These are phyloP conservation scores for Podarcis lilfordi DNA, from an alignment of 2,797 vertebrate species.

Conservation along the genomic window DNA sequence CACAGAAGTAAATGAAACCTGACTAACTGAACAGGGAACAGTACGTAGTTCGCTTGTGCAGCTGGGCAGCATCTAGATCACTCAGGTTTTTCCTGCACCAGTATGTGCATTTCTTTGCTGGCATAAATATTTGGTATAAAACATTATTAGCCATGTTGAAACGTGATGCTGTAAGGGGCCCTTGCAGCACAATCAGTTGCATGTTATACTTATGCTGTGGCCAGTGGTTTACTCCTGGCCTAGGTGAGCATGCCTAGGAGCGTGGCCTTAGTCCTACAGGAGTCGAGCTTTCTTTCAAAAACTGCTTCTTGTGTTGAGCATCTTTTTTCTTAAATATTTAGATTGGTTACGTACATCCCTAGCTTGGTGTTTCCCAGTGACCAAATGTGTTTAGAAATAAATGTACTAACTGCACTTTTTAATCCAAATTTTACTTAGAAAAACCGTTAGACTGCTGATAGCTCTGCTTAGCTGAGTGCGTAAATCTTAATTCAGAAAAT, in stretches of 20 bases:
- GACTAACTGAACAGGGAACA: background rate
- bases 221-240: background rate
- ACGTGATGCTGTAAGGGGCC: background rate
- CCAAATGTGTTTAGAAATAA: conserved; percentile 54
- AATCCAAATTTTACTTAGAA: background rate
- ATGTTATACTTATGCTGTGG: background rate
- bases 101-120: conserved; percentile 20
- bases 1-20: background rate
- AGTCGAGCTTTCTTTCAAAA: background rate
- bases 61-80: background rate
- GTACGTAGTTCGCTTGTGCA: fast-evolving
- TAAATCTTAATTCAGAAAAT: conserved; percentile 8
- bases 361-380: conserved; percentile 63
- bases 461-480: background rate
- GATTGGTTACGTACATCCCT: background rate
- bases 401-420: background rate
- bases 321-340: background rate
- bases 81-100: background rate
- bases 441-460: background rate
- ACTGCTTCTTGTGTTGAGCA: background rate
- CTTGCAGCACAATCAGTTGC: background rate
- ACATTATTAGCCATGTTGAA: conserved; percentile 39
- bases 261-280: background rate
- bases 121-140: conserved; percentile 41
- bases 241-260: background rate